A percentile compares a stretch with the other conserved stretches of the same genome.
Evolutionary conservation across 2,888 invertebrate genomes (phyloP).

Genomic region (Deilephila porcellus): DNA sequence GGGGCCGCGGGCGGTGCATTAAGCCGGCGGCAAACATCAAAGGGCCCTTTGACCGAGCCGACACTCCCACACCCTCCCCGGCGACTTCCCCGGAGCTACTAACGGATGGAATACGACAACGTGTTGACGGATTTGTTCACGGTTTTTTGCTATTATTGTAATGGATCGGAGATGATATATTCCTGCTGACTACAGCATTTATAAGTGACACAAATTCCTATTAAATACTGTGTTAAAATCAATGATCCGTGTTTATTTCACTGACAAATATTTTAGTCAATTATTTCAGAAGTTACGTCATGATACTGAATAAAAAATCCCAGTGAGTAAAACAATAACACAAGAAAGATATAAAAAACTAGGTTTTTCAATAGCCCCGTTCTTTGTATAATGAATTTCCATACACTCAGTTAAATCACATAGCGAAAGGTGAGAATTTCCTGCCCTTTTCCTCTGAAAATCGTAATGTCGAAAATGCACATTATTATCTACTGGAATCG

Average conservation of each 20-base stretch:
- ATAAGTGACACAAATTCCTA: neutral
- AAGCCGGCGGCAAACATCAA: slow-evolving; percentile 85
- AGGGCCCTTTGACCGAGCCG: slow-evolving; percentile 84
- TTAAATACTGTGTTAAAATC: neutral
- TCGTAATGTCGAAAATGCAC: no score
- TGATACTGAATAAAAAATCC: no score
- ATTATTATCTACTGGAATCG: no score
- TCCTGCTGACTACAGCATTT: neutral
- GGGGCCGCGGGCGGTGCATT: slow-evolving; percentile 82
- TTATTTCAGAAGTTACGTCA: no score
- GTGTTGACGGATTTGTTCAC: slow-evolving; percentile 31
- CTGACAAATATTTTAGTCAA: no score
- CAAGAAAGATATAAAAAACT: no score
- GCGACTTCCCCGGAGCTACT: slow-evolving; percentile 50
- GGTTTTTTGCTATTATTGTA: slow-evolving; percentile 31
- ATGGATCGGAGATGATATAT: slow-evolving; percentile 31
- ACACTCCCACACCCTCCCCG: slow-evolving; percentile 76
- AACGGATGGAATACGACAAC: slow-evolving; percentile 34
- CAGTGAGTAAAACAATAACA: no score
- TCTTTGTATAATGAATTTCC: no score
- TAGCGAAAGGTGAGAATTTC: no score
- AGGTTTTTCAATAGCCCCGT: no score
- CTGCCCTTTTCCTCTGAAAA: no score
- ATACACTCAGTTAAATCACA: no score
- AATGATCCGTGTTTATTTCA: neutral